phyloP scores from a whole-genome alignment of 2,797 vertebrate genomes.

The Neosalanx taihuensis region DNA sequence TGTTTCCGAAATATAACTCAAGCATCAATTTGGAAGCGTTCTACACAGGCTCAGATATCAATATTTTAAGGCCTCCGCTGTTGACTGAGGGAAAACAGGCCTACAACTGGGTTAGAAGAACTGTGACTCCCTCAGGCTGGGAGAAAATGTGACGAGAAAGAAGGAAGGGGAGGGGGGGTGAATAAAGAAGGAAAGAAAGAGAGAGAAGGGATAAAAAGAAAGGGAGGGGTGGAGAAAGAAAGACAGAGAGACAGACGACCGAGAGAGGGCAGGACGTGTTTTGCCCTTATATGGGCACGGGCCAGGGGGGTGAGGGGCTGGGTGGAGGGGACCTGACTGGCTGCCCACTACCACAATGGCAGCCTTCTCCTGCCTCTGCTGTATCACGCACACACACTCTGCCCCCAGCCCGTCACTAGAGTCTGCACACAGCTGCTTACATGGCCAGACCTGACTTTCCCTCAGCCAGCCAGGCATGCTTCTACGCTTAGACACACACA shows the following conservation, averaged over 20 bases:
- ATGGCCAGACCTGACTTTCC: not conserved
- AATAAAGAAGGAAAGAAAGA: not conserved
- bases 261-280: slow-evolving; percentile 16
- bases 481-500: not conserved
- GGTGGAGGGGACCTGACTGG: slow-evolving; percentile 1
- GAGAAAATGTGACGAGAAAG: slow-evolving; percentile 15
- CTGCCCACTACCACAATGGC: slow-evolving; percentile 8
- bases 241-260: not conserved
- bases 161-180: too few species aligned
- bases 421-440: slow-evolving; percentile 4
- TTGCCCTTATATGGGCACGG: slow-evolving; percentile 25
- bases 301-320: slow-evolving; percentile 1
- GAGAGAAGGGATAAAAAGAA: not conserved
- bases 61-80: not conserved
- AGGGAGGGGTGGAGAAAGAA: not conserved
- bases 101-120: slow-evolving; percentile 17
- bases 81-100: not conserved
- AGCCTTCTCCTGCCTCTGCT: not conserved
- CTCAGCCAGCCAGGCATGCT: not conserved
- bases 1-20: not conserved
- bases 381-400: not conserved
- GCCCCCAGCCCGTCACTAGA: not conserved
- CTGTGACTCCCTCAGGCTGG: slow-evolving; percentile 6
- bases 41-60: slow-evolving; percentile 1
- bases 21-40: not conserved